Base-by-base conservation (phyloP, 2,113 vertebrate genomes). In the Caracal caracal region DNA sequence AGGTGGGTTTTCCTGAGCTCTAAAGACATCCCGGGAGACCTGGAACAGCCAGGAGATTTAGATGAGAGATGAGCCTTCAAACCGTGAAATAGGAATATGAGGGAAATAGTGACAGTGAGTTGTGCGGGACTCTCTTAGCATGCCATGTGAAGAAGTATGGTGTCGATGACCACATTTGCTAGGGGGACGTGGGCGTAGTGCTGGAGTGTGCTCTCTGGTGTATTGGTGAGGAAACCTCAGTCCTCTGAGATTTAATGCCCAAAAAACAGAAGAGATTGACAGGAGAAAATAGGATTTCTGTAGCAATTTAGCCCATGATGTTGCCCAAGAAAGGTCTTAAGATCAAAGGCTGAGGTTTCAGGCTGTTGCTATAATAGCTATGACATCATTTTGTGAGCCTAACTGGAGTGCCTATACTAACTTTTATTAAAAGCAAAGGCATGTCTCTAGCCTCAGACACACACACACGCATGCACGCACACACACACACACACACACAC, bases 291-390 rank as follows among this genome's bases (percentile, higher is more conserved):
- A 94, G 49, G 11, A 47, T 94, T 97, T 75, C 88, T 53, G 5
- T 76, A 93, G 68, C 40, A 91, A 87, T 89, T 82, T 96, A 94
- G 66, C 20, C 24, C 51, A 11, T 68, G 10, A 82, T 84, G 5
- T 90, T 96, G 33, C 61, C 65, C 9, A 51, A 91, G 26, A 80
- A 96, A 94, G 30, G 37, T 95, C 80, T 86, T 94, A 89, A 86
- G 82, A 89, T 82, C 78, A 95, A 98, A 96, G 63, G 16, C 7
- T 88, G 47, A 90, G 10, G 88, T 56, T 93, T 94, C 40, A 88
- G 84, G 37, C 4, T 70, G 11, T 94, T 91, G 96, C 79, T 76
- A 1, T 78, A 89, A 10, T 61, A 88, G 20, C 53, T 61, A 59
- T 88, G 53, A 96, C 61, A 93, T 95, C 53, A 90, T 83, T 97